Conservation (phyloP, 2,113 vertebrate species). For the Hippoglossus stenolepis region DNA sequence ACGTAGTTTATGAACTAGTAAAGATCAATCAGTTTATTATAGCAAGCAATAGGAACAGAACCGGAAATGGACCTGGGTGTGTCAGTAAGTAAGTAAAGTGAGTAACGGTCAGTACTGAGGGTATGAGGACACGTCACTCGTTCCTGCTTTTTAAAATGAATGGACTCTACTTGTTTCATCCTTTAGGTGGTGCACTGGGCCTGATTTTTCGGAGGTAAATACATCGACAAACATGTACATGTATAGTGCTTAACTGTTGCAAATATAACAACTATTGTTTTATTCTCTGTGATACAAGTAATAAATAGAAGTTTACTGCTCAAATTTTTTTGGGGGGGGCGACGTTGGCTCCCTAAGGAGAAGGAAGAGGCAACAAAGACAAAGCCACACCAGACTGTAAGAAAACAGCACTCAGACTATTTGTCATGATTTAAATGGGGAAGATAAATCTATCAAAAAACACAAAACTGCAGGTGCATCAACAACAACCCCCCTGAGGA, state of each 20-base stretch:
- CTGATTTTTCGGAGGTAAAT: background rate
- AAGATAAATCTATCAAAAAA: background rate
- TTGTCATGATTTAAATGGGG: slow-evolving; percentile 1
- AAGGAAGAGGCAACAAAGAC: background rate
- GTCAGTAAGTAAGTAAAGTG: no score
- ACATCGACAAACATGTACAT: background rate
- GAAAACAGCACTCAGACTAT: background rate
- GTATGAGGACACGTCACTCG: background rate
- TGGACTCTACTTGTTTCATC: background rate
- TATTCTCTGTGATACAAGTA: background rate
- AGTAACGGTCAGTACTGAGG: background rate
- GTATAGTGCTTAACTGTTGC: background rate
- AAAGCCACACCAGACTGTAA: slow-evolving; percentile 7
- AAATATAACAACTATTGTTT: background rate
- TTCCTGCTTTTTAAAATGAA: background rate
- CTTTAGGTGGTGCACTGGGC: slow-evolving; percentile 7
- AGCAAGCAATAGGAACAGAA: background rate
- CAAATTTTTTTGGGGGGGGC: background rate
- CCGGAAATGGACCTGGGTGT: no score
- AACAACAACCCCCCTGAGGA: slow-evolving; percentile 51
- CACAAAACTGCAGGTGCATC: slow-evolving; percentile 73
- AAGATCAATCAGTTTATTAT: no score
- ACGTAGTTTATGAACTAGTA: background rate
- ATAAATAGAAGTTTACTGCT: background rate
- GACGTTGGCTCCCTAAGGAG: no score